A percentile compares a stretch with the other conserved stretches of the same genome.
Conservation (phyloP, 2,888 invertebrate species). For the Machimus atricapillus region DNA sequence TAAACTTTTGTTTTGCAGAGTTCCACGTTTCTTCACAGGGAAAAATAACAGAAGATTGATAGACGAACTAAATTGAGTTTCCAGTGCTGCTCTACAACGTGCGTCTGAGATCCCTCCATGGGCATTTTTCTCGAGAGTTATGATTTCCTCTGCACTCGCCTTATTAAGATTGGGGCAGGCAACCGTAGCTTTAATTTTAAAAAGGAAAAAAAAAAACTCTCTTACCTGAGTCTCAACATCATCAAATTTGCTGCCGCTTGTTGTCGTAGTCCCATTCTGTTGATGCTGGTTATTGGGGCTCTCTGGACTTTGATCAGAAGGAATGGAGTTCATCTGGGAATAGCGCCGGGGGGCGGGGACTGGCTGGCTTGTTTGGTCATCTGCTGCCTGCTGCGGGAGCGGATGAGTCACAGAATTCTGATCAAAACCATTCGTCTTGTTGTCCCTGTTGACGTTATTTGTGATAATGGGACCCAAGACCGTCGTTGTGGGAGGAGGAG, state of each 20-base stretch:
- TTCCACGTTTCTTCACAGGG: not conserved
- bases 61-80: conserved; percentile 1
- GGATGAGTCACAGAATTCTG: conserved; percentile 26
- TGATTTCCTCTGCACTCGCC: conserved; percentile 37
- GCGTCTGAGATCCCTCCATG: not conserved
- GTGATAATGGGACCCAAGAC: conserved; percentile 45
- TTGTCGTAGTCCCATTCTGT: conserved; percentile 48
- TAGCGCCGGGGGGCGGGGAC: conserved; percentile 62
- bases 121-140: conserved; percentile 24
- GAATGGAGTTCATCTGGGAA: conserved; percentile 64
- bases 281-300: conserved; percentile 26
- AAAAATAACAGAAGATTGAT: not conserved
- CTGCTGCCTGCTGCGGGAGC: conserved; percentile 41
- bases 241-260: conserved; percentile 51
- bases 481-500: conserved; percentile 55
- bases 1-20: not conserved
- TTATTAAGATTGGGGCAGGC: conserved; percentile 5
- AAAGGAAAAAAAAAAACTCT: not conserved
- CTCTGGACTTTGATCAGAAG: conserved; percentile 53
- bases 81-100: not conserved
- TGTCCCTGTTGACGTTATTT: conserved; percentile 57
- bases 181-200: not conserved
- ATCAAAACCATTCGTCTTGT: conserved; percentile 47
- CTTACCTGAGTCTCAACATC: conserved; percentile 64
- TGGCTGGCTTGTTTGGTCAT: conserved; percentile 54